Percentiles rank a stretch among this genome's conserved stretches.
These are phyloP conservation scores for Tipula lateralis DNA, from an alignment of 2,888 invertebrate species.

Conservation along the genomic window DNA sequence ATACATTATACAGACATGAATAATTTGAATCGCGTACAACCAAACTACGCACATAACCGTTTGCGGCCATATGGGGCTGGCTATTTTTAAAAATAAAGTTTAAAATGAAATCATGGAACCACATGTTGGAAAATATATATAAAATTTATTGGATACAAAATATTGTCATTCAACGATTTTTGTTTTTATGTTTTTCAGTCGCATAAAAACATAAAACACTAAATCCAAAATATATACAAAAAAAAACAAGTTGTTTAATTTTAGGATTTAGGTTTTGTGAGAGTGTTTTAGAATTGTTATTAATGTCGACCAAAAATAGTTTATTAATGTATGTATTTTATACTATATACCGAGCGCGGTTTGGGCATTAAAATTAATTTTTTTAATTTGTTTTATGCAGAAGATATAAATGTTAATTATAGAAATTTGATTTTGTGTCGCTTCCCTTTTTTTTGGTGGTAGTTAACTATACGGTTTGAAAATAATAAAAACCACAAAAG, in stretches of 20 bases:
- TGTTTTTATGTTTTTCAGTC: not conserved
- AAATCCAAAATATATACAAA: not conserved
- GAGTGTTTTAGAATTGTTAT: not conserved
- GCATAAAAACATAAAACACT: conserved; percentile 7
- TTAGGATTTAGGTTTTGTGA: conserved; percentile 3
- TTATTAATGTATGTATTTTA: not conserved
- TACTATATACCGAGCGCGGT: not conserved
- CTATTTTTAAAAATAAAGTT: not conserved
- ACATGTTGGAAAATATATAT: conserved; percentile 12
- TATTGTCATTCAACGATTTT: not conserved
- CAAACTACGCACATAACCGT: not conserved
- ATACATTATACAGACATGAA: not conserved
- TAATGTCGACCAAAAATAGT: conserved; percentile 20
- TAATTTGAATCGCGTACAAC: not conserved
- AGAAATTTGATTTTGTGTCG: not conserved
- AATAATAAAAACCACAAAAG: not conserved
- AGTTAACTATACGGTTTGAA: not conserved
- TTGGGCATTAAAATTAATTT: not conserved
- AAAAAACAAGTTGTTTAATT: not conserved
- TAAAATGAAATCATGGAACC: conserved; percentile 1
- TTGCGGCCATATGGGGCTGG: not conserved
- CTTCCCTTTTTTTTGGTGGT: not conserved
- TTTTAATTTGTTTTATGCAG: not conserved
- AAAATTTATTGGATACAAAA: not conserved
- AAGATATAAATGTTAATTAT: not conserved